These are phyloP conservation scores for Pollicipes pollicipes DNA, from an alignment of 1,140 invertebrate genomes.

Conservation along the genomic window DNA sequence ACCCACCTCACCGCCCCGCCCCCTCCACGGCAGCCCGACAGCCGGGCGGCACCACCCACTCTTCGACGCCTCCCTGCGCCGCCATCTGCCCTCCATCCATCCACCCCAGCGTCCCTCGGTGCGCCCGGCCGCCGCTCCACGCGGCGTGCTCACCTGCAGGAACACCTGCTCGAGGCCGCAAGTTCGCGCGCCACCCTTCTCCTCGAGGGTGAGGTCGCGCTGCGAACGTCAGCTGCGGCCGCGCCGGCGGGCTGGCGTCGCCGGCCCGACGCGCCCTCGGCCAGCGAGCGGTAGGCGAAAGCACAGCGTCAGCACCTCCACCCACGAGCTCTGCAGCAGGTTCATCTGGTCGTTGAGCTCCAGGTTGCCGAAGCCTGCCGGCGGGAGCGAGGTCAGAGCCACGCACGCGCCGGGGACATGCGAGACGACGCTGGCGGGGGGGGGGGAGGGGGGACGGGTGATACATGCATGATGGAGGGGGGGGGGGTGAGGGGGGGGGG, in stretches of 20 bases:
- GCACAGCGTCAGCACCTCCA: constrained; percentile 83
- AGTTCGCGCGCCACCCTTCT: constrained; percentile 59
- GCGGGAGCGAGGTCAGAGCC: constrained; percentile 13
- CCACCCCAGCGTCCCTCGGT: too few species aligned
- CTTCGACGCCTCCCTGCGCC: too few species aligned
- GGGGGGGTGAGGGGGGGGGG: too few species aligned
- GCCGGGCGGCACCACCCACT: too few species aligned
- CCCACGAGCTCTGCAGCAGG: constrained; percentile 85
- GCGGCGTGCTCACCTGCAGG: constrained; percentile 46
- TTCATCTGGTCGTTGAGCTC: constrained; percentile 91
- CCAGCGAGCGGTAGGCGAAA: constrained; percentile 67
- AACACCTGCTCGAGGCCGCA: constrained; percentile 67
- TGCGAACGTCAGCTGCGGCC: constrained; percentile 23
- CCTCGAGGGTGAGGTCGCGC: constrained; percentile 45
- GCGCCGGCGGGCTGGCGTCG: constrained; percentile 6
- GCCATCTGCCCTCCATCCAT: too few species aligned
- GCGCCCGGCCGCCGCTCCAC: too few species aligned
- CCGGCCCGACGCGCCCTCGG: constrained; percentile 11
- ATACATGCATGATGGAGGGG: not conserved
- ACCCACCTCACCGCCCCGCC: too few species aligned
- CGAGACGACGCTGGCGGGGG: too few species aligned
- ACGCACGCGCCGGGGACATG: constrained; percentile 6
- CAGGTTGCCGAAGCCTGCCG: constrained; percentile 62
- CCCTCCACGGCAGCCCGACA: too few species aligned
- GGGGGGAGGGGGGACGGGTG: too few species aligned